These are phyloP conservation scores for Pithys albifrons DNA, from an alignment of 2,113 vertebrate species.

Conservation along the genomic window DNA sequence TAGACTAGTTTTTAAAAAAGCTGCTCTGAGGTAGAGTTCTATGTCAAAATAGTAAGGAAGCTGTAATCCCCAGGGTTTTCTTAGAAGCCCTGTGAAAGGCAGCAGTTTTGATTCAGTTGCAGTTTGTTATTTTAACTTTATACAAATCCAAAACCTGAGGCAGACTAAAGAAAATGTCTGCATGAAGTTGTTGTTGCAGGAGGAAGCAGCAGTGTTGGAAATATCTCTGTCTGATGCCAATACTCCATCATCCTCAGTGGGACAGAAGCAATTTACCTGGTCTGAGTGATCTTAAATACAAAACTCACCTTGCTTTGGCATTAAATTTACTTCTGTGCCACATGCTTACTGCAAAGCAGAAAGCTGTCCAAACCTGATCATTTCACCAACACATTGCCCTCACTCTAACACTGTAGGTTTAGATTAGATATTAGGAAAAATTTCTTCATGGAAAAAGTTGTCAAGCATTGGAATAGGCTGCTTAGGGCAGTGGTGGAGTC, in stretches of 20 bases:
- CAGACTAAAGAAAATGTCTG: background rate
- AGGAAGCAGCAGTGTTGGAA: background rate
- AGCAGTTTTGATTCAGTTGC: background rate
- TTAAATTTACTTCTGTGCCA: background rate
- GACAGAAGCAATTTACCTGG: background rate
- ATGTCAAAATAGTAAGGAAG: background rate
- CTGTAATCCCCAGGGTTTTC: background rate
- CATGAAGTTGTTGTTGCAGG: background rate
- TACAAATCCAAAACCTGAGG: background rate
- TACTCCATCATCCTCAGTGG: rapidly evolving
- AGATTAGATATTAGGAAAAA: background rate
- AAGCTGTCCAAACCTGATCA: background rate
- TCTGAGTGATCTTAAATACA: background rate
- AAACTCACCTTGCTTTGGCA: background rate
- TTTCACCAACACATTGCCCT: background rate
- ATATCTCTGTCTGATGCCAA: background rate
- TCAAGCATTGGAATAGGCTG: background rate
- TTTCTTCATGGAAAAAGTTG: background rate
- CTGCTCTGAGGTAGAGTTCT: background rate
- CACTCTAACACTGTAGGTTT: background rate
- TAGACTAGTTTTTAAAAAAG: background rate
- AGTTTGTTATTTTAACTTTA: background rate
- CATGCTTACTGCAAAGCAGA: background rate
- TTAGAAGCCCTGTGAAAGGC: background rate
- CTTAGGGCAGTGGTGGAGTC: background rate